Conservation (phyloP, 2,888 invertebrate genomes). For the Ennomos quercinarius region DNA sequence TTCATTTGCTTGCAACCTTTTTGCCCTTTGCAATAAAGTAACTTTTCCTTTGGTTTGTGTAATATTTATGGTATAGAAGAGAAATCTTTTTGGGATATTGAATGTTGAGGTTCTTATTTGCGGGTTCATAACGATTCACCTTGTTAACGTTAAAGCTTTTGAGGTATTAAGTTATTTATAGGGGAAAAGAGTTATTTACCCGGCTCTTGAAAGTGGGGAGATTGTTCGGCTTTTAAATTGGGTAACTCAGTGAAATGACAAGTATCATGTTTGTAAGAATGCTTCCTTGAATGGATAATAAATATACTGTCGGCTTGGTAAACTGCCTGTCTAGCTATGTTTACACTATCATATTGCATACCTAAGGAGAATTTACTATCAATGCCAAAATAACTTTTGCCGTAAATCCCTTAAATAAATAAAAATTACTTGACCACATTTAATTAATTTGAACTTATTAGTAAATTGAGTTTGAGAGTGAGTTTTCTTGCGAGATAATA, state of each 20-base stretch:
- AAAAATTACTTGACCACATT: too few species aligned
- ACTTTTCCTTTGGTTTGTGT: conserved; percentile 24
- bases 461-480: too few species aligned
- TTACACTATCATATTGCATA: background rate
- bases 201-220: conserved; percentile 16
- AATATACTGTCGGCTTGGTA: too few species aligned
- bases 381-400: too few species aligned
- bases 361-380: background rate
- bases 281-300: too few species aligned
- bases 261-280: background rate
- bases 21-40: background rate
- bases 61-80: conserved; percentile 19
- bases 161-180: conserved; percentile 33
- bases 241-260: conserved; percentile 8
- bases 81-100: conserved; percentile 54
- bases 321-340: too few species aligned
- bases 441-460: too few species aligned
- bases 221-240: conserved; percentile 36
- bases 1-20: conserved; percentile 32
- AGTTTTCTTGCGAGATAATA: too few species aligned
- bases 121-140: conserved; percentile 56
- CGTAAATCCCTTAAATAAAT: too few species aligned
- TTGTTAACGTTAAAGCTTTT: conserved; percentile 48
- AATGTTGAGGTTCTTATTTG: conserved; percentile 55
- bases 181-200: conserved; percentile 29